A percentile compares a stretch with the other conserved stretches of the same genome.
These are phyloP conservation scores for Myotis davidii DNA, from an alignment of 2,113 vertebrate species.

Conservation along the genomic window DNA sequence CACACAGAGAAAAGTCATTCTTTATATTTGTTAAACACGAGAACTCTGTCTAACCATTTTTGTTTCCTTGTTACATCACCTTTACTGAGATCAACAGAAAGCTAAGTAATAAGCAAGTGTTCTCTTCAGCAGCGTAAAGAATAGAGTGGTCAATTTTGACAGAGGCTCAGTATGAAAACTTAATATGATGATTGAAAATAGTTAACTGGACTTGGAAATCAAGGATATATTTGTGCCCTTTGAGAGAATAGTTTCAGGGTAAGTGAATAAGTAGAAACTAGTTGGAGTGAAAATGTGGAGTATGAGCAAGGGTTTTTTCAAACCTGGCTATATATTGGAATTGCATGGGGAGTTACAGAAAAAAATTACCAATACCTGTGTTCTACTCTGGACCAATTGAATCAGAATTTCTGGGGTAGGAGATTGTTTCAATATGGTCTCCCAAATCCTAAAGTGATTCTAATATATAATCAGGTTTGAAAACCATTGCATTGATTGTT, in stretches of 20 bases:
- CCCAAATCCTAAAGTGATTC: background rate
- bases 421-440: background rate
- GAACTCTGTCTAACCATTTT: conserved; percentile 85
- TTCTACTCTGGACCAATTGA: background rate
- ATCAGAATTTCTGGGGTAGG: background rate
- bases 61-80: conserved; percentile 81
- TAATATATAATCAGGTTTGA: background rate
- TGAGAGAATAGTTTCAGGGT: background rate
- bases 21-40: conserved; percentile 76
- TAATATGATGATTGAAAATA: background rate
- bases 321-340: background rate
- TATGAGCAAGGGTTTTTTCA: background rate
- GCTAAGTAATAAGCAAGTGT: conserved; percentile 83
- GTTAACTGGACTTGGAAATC: background rate
- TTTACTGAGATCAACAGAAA: conserved; percentile 82
- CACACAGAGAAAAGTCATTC: conserved; percentile 74
- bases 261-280: background rate
- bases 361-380: background rate
- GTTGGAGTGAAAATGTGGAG: background rate
- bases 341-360: background rate
- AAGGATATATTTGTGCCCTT: background rate
- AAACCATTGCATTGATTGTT: background rate
- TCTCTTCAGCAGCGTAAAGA: conserved; percentile 84
- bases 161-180: background rate
- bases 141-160: background rate